A percentile compares a stretch with the other conserved stretches of the same genome.
Evolutionary conservation across 2,888 invertebrate genomes (phyloP).

Genomic region (Mantis religiosa): DNA sequence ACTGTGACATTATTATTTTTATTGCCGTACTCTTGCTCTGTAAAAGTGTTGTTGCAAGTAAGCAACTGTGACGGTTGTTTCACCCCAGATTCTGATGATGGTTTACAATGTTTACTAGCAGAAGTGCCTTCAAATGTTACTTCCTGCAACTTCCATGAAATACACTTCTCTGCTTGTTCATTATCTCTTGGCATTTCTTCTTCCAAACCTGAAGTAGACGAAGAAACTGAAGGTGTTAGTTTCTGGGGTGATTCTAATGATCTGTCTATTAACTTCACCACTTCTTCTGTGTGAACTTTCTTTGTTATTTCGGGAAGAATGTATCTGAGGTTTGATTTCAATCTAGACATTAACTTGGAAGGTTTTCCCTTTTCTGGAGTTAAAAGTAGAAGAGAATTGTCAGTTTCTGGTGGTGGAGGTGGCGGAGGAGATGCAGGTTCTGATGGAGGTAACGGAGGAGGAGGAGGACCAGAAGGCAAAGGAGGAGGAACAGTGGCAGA

Average conservation of each 20-base stretch:
- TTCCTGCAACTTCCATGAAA: not conserved
- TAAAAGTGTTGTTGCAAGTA: not conserved
- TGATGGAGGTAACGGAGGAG: not conserved
- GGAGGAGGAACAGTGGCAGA: not conserved
- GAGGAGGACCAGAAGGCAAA: not conserved
- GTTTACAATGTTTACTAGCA: not conserved
- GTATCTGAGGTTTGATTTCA: not conserved
- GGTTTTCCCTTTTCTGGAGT: not conserved
- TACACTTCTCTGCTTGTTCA: not conserved
- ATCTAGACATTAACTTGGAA: not conserved
- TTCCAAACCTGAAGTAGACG: not conserved
- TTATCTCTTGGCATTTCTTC: not conserved
- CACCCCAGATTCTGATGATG: not conserved
- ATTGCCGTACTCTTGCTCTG: not conserved
- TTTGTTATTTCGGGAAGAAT: not conserved
- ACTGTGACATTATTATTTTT: not conserved
- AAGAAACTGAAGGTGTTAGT: not conserved
- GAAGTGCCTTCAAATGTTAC: not conserved
- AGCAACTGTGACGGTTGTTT: not conserved
- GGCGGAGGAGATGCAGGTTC: not conserved
- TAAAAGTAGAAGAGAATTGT: not conserved
- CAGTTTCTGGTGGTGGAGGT: not conserved
- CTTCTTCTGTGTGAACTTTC: not conserved
- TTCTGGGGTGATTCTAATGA: not conserved
- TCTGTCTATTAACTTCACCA: not conserved